phyloP scores from a whole-genome alignment of 2,113 vertebrate genomes.

The Semicossyphus pulcher region DNA sequence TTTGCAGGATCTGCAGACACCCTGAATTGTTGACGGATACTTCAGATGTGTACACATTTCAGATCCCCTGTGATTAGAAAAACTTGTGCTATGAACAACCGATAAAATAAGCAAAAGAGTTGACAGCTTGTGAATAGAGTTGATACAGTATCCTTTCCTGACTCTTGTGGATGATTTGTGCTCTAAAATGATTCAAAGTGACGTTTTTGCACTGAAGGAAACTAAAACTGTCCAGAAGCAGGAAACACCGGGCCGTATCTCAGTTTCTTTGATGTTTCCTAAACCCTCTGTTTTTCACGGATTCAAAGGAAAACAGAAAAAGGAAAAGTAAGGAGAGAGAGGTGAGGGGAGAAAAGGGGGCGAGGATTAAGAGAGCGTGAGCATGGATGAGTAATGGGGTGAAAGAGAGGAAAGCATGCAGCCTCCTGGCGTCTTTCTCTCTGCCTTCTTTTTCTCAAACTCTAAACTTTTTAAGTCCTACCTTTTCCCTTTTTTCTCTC shows the following conservation, averaged over 20 bases:
- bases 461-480: slow-evolving; percentile 4
- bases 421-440: slow-evolving; percentile 31
- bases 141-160: neutral
- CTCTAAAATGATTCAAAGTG: neutral
- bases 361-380: slow-evolving; percentile 6
- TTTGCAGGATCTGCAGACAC: too few relatives aligned
- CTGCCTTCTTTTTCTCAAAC: slow-evolving; percentile 12
- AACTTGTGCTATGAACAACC: neutral
- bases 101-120: neutral
- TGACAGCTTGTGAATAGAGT: slow-evolving; percentile 8
- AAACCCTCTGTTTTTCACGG: neutral
- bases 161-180: neutral
- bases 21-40: too few relatives aligned
- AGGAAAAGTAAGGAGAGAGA: neutral
- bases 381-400: slow-evolving; percentile 43
- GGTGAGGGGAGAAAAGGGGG: neutral
- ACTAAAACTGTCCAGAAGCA: neutral
- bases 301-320: neutral
- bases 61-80: too few relatives aligned
- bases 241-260: too few relatives aligned
- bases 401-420: slow-evolving; percentile 43
- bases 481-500: slow-evolving; percentile 1
- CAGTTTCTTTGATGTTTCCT: neutral
- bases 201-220: neutral
- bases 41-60: too few relatives aligned